A percentile compares a stretch with the other conserved stretches of the same genome.
These are phyloP conservation scores for Melospiza georgiana DNA, from an alignment of 2,113 vertebrate species.

Conservation along the genomic window DNA sequence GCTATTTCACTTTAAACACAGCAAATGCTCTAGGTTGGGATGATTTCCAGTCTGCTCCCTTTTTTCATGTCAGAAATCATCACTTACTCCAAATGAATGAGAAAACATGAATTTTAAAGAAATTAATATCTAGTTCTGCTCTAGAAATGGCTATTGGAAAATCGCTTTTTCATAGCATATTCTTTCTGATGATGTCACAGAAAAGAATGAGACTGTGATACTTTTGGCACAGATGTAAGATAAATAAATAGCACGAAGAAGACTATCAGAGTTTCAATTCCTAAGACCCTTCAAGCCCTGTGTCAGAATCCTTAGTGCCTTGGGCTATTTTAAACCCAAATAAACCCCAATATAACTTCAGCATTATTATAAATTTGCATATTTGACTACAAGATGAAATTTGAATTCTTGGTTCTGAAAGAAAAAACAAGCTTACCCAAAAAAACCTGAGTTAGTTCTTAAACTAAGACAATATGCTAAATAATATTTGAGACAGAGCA, in stretches of 20 bases:
- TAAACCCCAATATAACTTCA: neutral
- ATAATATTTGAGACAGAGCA: neutral
- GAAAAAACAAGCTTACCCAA: neutral
- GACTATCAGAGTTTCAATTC: neutral
- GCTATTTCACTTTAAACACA: neutral
- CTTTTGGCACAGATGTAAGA: neutral
- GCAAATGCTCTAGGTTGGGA: neutral
- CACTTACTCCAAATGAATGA: neutral
- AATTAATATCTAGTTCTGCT: neutral
- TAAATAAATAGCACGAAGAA: neutral
- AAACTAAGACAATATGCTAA: neutral
- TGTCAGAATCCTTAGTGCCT: neutral
- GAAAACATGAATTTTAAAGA: neutral
- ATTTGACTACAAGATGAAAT: neutral
- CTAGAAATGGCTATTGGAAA: neutral
- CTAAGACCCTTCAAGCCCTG: neutral
- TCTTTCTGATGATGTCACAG: neutral
- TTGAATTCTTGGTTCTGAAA: neutral
- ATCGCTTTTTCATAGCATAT: neutral
- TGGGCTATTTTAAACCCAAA: neutral
- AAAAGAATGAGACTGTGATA: neutral
- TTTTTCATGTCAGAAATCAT: neutral
- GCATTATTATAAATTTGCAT: neutral
- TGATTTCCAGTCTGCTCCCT: neutral
- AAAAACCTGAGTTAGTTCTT: neutral